A percentile compares a stretch with the other conserved stretches of the same genome.
Evolutionary conservation across 2,113 vertebrate genomes (phyloP).

Genomic region (Periophthalmus modestus): DNA sequence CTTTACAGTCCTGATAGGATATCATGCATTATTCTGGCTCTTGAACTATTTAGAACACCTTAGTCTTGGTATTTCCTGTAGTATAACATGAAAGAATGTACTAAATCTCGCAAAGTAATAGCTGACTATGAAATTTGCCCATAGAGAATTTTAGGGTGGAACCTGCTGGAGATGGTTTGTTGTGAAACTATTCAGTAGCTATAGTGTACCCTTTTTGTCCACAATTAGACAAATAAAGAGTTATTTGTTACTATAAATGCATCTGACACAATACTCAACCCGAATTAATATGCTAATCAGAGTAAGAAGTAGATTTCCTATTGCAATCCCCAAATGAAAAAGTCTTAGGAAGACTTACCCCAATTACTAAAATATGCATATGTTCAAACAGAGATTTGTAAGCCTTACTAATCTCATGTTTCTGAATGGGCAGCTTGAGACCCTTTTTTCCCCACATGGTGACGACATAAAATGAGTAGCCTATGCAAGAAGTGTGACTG

Average conservation of each 20-base stretch:
- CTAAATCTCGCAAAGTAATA: background rate
- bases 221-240: background rate
- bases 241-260: background rate
- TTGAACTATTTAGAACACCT: background rate
- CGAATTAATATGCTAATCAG: background rate
- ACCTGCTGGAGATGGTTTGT: no score
- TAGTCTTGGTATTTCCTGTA: background rate
- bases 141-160: no score
- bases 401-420: conserved; percentile 1
- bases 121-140: no score
- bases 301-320: background rate
- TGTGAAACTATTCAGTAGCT: background rate
- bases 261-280: background rate
- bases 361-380: background rate
- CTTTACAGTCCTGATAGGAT: background rate
- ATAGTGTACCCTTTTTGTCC: background rate
- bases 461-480: conserved; percentile 35
- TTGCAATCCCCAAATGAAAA: background rate
- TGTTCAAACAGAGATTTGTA: background rate
- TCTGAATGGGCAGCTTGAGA: conserved; percentile 5
- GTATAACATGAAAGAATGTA: background rate
- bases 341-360: background rate
- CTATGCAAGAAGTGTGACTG: conserved; percentile 21
- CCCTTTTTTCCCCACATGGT: conserved; percentile 9
- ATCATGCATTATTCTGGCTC: background rate